Evolutionary conservation across 1,140 invertebrate species (phyloP), one percentile per base, ranked within the genome.

Genomic region (Heliconius melpomene): DNA sequence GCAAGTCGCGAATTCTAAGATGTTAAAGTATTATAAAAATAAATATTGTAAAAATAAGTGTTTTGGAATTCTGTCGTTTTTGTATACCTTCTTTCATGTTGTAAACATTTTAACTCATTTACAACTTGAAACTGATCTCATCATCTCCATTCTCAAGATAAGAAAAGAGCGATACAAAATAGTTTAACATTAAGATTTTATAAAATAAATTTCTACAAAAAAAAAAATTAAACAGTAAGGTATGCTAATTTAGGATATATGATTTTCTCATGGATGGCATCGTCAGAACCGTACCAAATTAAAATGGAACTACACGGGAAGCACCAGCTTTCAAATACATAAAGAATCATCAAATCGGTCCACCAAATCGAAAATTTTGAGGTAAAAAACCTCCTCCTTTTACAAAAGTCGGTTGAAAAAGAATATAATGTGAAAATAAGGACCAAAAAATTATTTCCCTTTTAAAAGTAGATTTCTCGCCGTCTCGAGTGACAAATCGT

Each of bases 401-500:
- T 52, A 7, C 16, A 52, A 0, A 52, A 18, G 18, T 20, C 18
- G 7, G 16, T 18, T 52, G 13, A 52, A 7, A 20, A 52, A 52
- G 50, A n/a, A 57, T 23, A 57, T 23, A 57, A 57, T 57, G 7
- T 6, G 20, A 57, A 23, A 57, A 57, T 57, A 8, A 11, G 20
- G 60, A 26, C 60, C 9, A 66, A 29, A 66, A 66, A 66, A 66
- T 26, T 66, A 66, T 66, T 66, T 72, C 71, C 71, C 18, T 9
- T 38, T 72, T 72, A 38, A 72, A 72, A 72, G 32, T 16, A 36
- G 36, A 32, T 72, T 32, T 38, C 71, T 32, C 16, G 29, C n/a
- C 71, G 71, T 60, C 29, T 60, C 50, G 52, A 60, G 52, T 75
- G 29, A 57, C 9, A 57, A 75, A 75, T 36, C 74, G 74, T 57